phyloP scores from a whole-genome alignment of 92 coral and sea anemone species.

The Umimayanthus chanpuru region DNA sequence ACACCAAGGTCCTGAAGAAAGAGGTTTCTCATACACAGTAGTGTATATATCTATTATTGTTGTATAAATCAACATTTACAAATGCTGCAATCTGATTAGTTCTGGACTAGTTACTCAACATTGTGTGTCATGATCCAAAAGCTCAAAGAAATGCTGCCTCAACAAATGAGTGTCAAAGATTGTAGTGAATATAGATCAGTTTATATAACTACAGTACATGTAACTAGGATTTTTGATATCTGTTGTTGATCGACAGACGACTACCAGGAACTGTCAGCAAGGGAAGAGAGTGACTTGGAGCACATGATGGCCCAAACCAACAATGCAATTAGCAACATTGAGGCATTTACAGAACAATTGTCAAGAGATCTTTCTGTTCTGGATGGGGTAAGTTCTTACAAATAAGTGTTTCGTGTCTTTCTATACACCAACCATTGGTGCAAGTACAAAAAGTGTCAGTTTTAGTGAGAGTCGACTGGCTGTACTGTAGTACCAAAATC shows the following conservation, averaged over 20 bases:
- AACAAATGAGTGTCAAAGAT: no score
- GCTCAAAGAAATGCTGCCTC: no score
- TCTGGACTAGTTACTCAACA: no score
- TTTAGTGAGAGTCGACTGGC: no score
- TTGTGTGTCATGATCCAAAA: no score
- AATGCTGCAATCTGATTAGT: no score
- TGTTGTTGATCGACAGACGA: constrained; percentile 69
- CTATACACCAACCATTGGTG: neutral
- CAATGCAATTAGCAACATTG: constrained; percentile 94
- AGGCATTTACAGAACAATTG: constrained; percentile 91
- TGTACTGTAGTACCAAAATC: no score
- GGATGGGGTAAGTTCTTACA: constrained; percentile 82
- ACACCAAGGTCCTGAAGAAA: no score
- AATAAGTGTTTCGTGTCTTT: neutral
- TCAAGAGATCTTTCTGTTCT: constrained; percentile 88
- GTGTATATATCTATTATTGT: no score
- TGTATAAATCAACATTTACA: no score
- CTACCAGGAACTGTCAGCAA: constrained; percentile 89
- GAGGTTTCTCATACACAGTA: no score
- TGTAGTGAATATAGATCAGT: neutral
- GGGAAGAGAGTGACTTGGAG: constrained; percentile 90
- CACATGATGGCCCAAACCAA: constrained; percentile 95
- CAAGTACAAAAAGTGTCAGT: neutral
- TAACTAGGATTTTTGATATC: neutral
- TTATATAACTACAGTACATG: neutral